Evolutionary conservation across 2,888 invertebrate genomes (phyloP).

Genomic region (Apodemia zela): DNA sequence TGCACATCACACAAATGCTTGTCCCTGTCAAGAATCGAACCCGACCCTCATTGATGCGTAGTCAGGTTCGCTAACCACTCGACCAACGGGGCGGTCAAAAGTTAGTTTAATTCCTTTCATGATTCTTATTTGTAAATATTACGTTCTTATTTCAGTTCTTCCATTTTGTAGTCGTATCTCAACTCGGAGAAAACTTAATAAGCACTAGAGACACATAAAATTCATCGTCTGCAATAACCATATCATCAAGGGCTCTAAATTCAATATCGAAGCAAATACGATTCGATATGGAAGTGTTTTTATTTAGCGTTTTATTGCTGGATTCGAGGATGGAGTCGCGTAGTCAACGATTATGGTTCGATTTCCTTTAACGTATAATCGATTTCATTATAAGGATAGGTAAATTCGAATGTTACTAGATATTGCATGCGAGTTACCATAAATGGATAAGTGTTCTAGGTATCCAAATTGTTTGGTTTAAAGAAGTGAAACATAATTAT

Average conservation of each 20-base stretch:
- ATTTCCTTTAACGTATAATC: conserved; percentile 41
- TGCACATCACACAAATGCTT: too few species aligned
- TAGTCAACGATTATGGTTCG: conserved; percentile 44
- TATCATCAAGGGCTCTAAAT: conserved; percentile 46
- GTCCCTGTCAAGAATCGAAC: too few species aligned
- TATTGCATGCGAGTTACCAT: conserved; percentile 17
- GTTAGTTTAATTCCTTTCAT: neutral
- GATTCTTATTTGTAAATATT: neutral
- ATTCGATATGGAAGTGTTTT: conserved; percentile 49
- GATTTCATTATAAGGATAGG: conserved; percentile 20
- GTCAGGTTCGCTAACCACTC: too few species aligned
- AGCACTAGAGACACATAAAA: conserved; percentile 34
- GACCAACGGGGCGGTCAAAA: too few species aligned
- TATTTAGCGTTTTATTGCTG: conserved; percentile 49
- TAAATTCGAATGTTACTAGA: conserved; percentile 18
- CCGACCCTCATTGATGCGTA: too few species aligned
- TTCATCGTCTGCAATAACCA: conserved; percentile 42
- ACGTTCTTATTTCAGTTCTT: neutral
- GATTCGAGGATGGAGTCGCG: conserved; percentile 43
- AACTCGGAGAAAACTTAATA: conserved; percentile 12
- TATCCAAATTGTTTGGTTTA: too few species aligned
- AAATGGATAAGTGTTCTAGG: neutral
- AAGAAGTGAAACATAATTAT: too few species aligned
- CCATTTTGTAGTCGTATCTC: conserved; percentile 1
- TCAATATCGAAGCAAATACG: conserved; percentile 50